Base-by-base conservation (phyloP, 53 echinoderm and acorn worm species). In the Apostichopus leukothele region DNA sequence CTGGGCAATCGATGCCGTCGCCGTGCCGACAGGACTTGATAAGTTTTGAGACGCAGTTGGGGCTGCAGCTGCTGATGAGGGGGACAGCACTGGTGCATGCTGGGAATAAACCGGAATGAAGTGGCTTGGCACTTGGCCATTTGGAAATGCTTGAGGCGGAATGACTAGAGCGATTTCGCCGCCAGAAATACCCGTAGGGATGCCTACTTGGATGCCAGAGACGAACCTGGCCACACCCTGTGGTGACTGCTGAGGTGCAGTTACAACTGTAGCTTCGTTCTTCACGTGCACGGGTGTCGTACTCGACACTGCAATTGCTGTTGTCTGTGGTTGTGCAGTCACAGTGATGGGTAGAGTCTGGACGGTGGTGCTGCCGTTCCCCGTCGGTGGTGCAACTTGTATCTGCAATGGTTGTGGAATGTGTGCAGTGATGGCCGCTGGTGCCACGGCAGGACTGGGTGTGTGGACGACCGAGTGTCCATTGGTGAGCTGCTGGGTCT, bases 41-140 rank as follows among this genome's bases (percentile, higher is more conserved):
- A 87, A 52, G 68, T 90, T 88, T 61, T 91, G 84, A 11, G 95
- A 91, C 10, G 88, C 86, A 20, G 88, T 79, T 9, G 86, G 78
- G 6, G 71, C 67, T 1, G 88, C 78, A 6, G 91, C 78, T n/a
- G 91, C 78, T 5, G 99, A 86, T 8, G 95, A 90, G 0, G 96
- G 94, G 0, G 95, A 88, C 52, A 95, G 91, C 10, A 95, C 84
- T 4, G 94, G 95, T 10, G 94, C 94, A 79, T 89, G 94, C 85
- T 99, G 99, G 71, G 99, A 96, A 50, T 99, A 99, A 9, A 99
- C 96, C 14, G 99, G 99, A 60, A 99, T 99, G 91, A 99, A 99
- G 66, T 99, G 99, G 66, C 99, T 96, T 1, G 99, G 95, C 20
- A 99, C 90, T 75, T 99, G 99, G 57, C 99, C 99, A 23, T 93